These are phyloP conservation scores for Sialis lutaria DNA, from an alignment of 2,888 invertebrate genomes.

Conservation along the genomic window DNA sequence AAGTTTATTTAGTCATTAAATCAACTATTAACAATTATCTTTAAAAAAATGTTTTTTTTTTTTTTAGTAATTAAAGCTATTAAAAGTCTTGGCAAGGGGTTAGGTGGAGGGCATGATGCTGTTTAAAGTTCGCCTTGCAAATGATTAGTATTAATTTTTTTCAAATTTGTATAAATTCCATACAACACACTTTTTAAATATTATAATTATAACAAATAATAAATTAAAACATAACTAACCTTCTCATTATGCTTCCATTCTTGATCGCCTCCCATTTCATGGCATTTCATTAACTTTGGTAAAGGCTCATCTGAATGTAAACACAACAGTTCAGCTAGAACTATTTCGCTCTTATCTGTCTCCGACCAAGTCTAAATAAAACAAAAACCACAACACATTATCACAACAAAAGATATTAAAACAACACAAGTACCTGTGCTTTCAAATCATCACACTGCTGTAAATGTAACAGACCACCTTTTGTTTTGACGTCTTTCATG, in stretches of 20 bases:
- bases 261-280: constrained; percentile 79
- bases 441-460: constrained; percentile 49
- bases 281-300: constrained; percentile 76
- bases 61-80: too few relatives aligned
- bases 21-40: too few relatives aligned
- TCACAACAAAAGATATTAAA: background rate
- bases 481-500: constrained; percentile 56
- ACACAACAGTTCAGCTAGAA: constrained; percentile 69
- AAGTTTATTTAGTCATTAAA: too few relatives aligned
- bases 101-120: too few relatives aligned
- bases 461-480: constrained; percentile 55
- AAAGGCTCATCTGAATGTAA: constrained; percentile 50
- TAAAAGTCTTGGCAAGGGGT: too few relatives aligned
- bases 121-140: too few relatives aligned
- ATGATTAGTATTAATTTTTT: too few relatives aligned
- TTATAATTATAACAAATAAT: background rate
- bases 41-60: too few relatives aligned
- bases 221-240: constrained; percentile 26
- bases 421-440: constrained; percentile 33
- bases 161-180: background rate
- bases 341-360: constrained; percentile 65
- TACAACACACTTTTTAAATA: background rate
- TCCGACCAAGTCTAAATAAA: constrained; percentile 59
- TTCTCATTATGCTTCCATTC: constrained; percentile 74
- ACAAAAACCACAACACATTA: constrained; percentile 10